Base-by-base conservation (phyloP, 2,113 vertebrate species). In the Elaphurus davidianus region DNA sequence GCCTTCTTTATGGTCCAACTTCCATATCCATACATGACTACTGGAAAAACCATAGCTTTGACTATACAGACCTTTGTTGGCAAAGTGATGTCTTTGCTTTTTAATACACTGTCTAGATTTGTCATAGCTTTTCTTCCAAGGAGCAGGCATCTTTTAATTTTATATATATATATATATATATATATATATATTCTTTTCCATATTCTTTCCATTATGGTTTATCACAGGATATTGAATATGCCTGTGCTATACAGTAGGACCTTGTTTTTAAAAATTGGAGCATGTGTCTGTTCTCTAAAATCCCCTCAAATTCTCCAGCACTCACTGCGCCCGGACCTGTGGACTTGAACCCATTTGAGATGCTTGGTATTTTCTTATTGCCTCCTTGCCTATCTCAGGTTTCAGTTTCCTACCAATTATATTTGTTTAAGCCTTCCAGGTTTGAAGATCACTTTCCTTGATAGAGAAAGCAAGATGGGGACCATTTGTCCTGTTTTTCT, bases 401-500 rank as follows among this genome's bases (percentile, higher is more conserved):
- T 93, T 94, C 87, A 52, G 7, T 94, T 95, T 92, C 64, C 52
- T 85, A 33, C 21, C 27, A 79, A 40, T 54, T 50, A 6, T 52
- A 74, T 95, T 97, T 96, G n/a, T 86, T 91, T 50, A 50, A 90
- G 50, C 33, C 36, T 95, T 87, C 55, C 19, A 14, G n/a, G 40
- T 83, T 87, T 59, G 91, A 60, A 47, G 87, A 83, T 54, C 71
- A 21, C 78, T 59, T 90, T 92, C 90, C 2, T 83, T 5, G 0
- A 52, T 12, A 97, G 25, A 92, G 90, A 96, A 88, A 88, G 67
- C n/a, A 92, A 92, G 91, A 52, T 3, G 62, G 36, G 64, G 62
- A 45, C 47, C 28, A 84, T 79, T 25, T 64, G 62, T n/a, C 28
- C n/a, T 79, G 30, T n/a, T 90, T 82, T 84, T 47, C 30, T 91